phyloP scores from a whole-genome alignment of 2,888 invertebrate genomes.

The Nomada fucata region DNA sequence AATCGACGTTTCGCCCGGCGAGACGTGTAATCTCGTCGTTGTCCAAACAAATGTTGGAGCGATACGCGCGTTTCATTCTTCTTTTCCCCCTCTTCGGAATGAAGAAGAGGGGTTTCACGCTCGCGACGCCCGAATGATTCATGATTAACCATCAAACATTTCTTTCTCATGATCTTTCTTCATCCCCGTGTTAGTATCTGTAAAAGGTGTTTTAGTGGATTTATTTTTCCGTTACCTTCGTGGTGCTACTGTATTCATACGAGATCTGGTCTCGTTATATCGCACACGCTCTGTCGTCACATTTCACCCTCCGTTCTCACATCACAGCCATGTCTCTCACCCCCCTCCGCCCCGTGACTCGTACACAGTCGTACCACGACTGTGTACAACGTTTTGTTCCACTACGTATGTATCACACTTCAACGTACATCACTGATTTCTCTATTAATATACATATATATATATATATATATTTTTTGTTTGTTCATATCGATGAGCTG shows the following conservation, averaged over 20 bases:
- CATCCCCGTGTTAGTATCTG: slow-evolving; percentile 39
- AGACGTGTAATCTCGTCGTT: slow-evolving; percentile 2
- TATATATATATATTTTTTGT: background rate
- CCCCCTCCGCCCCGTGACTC: slow-evolving; percentile 44
- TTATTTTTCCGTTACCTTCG: slow-evolving; percentile 38
- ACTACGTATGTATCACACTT: slow-evolving; percentile 24
- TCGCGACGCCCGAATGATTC: slow-evolving; percentile 37
- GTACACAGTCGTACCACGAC: slow-evolving; percentile 24
- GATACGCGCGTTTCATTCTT: background rate
- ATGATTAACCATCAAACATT: background rate
- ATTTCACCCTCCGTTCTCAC: slow-evolving; percentile 50
- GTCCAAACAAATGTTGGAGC: background rate
- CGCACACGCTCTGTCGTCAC: slow-evolving; percentile 65
- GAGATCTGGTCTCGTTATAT: slow-evolving; percentile 52
- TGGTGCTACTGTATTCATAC: slow-evolving; percentile 55
- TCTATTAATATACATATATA: background rate
- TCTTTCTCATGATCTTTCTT: slow-evolving; percentile 19
- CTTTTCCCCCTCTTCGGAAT: background rate
- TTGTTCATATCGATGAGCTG: slow-evolving; percentile 63
- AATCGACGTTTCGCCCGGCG: slow-evolving; percentile 8
- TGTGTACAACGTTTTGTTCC: slow-evolving; percentile 45
- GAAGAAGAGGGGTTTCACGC: slow-evolving; percentile 40
- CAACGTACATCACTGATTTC: background rate
- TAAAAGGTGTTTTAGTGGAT: slow-evolving; percentile 62
- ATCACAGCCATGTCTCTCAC: slow-evolving; percentile 35